phyloP scores from a whole-genome alignment of 2,888 invertebrate genomes.

The Netelia inedita region DNA sequence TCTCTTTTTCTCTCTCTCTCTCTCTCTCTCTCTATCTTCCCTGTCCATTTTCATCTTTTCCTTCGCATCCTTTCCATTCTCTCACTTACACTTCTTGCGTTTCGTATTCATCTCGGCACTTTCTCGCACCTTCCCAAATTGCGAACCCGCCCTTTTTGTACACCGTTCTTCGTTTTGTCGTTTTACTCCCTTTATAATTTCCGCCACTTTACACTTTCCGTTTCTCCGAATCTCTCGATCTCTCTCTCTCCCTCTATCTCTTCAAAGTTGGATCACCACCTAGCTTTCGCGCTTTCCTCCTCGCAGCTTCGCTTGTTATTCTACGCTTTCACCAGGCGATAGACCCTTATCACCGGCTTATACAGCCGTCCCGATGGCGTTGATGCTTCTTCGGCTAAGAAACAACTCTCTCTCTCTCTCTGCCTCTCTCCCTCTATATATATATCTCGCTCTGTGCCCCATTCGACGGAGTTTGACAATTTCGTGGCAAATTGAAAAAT shows the following conservation, averaged over 20 bases:
- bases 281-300: slow-evolving; percentile 20
- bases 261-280: background rate
- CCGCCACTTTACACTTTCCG: slow-evolving; percentile 54
- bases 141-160: slow-evolving; percentile 30
- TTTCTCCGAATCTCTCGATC: slow-evolving; percentile 37
- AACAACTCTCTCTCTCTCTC: background rate
- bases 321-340: slow-evolving; percentile 43
- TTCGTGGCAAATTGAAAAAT: slow-evolving; percentile 78
- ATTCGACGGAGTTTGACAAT: slow-evolving; percentile 66
- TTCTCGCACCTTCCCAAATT: slow-evolving; percentile 19
- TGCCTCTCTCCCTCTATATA: background rate
- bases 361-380: slow-evolving; percentile 42
- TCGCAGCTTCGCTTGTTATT: slow-evolving; percentile 42
- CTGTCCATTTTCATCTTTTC: background rate
- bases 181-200: slow-evolving; percentile 58
- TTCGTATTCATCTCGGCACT: slow-evolving; percentile 36
- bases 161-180: slow-evolving; percentile 26
- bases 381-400: slow-evolving; percentile 30
- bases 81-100: slow-evolving; percentile 35
- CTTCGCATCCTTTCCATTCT: slow-evolving; percentile 2
- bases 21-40: slow-evolving; percentile 51
- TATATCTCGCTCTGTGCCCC: background rate
- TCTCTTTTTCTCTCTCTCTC: slow-evolving; percentile 64
- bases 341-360: slow-evolving; percentile 72
- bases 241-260: slow-evolving; percentile 19